Evolutionary conservation across 2,888 invertebrate species (phyloP).

Genomic region (Netelia virgata): DNA sequence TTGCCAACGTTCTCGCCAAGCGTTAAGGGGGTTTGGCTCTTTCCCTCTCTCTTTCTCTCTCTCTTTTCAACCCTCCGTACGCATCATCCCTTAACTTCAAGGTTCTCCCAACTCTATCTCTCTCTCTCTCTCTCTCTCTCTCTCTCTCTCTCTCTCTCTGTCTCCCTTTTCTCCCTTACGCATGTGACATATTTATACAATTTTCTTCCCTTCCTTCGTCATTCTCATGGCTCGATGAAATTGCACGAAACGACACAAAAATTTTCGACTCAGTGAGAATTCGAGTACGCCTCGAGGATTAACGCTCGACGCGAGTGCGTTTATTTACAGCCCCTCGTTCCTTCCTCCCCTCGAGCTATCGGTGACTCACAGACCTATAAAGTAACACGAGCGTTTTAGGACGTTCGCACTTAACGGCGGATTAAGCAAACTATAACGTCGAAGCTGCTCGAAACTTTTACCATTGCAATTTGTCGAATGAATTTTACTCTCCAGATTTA

Average conservation of each 20-base stretch:
- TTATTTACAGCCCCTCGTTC: background rate
- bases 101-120: background rate
- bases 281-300: slow-evolving; percentile 25
- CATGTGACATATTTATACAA: slow-evolving; percentile 4
- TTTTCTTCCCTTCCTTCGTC: background rate
- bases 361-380: background rate
- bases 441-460: slow-evolving; percentile 1
- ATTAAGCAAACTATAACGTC: slow-evolving; percentile 31
- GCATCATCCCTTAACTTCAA: slow-evolving; percentile 35
- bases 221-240: slow-evolving; percentile 4
- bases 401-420: slow-evolving; percentile 18
- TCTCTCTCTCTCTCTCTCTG: too few species aligned
- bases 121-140: background rate
- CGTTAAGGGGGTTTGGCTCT: slow-evolving; percentile 49
- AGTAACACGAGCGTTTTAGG: background rate
- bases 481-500: background rate
- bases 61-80: slow-evolving; percentile 38
- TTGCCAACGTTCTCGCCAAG: slow-evolving; percentile 62
- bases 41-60: slow-evolving; percentile 30
- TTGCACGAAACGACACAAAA: slow-evolving; percentile 23
- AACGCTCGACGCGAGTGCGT: background rate
- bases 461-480: slow-evolving; percentile 5
- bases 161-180: background rate
- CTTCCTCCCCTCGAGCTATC: background rate
- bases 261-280: slow-evolving; percentile 11